Percentiles rank a stretch among this genome's conserved stretches.
phyloP scores from a whole-genome alignment of 2,888 invertebrate species.

The Fabriciana adippe region DNA sequence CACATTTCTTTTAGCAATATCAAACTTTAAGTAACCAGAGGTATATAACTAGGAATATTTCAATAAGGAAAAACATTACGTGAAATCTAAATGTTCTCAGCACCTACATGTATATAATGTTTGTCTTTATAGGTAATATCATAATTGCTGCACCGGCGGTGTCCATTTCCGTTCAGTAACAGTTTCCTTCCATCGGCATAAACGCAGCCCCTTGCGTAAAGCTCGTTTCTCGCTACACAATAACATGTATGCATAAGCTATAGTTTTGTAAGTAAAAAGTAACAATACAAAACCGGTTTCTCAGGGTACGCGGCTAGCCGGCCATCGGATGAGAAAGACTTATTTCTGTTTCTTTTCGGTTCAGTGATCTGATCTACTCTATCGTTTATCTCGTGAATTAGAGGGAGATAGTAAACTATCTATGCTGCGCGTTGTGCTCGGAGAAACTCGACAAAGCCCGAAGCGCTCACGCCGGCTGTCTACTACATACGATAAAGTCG shows the following conservation, averaged over 20 bases:
- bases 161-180: constrained; percentile 75
- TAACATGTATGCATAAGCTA: constrained; percentile 71
- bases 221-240: constrained; percentile 52
- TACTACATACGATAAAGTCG: constrained; percentile 50
- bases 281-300: constrained; percentile 70
- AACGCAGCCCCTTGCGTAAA: constrained; percentile 57
- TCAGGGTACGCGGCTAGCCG: constrained; percentile 44
- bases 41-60: neutral
- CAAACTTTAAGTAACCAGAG: too few relatives aligned
- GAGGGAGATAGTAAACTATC: constrained; percentile 53
- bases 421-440: constrained; percentile 52
- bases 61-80: neutral
- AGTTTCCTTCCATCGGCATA: constrained; percentile 65
- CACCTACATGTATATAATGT: constrained; percentile 26
- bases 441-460: constrained; percentile 55
- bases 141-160: constrained; percentile 54
- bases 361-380: constrained; percentile 73
- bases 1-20: too few relatives aligned
- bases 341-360: constrained; percentile 74
- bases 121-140: constrained; percentile 36
- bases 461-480: constrained; percentile 62
- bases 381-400: constrained; percentile 47
- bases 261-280: constrained; percentile 69
- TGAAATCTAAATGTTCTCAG: constrained; percentile 11
- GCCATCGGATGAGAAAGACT: constrained; percentile 66